Percentiles rank a stretch among this genome's conserved stretches.
Evolutionary conservation across 2,113 vertebrate genomes (phyloP).

Genomic region (Oryzias melastigma): DNA sequence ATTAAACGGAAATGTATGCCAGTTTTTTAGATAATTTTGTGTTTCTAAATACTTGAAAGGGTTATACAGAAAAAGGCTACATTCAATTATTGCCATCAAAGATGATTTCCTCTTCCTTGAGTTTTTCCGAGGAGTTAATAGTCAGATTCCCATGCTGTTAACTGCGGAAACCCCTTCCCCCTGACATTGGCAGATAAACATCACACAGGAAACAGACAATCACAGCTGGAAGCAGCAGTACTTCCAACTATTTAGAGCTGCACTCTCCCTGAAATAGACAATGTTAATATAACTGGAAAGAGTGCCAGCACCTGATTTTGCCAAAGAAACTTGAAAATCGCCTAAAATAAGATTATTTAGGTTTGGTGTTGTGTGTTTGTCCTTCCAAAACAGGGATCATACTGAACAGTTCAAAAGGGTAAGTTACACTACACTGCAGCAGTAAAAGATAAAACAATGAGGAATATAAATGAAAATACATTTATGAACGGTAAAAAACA

Average conservation of each 20-base stretch:
- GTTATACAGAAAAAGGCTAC: no score
- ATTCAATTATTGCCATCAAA: no score
- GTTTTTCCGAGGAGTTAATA: slow-evolving; percentile 26
- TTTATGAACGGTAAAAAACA: no score
- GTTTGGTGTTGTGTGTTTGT: background rate
- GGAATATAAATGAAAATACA: no score
- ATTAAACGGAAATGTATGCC: no score
- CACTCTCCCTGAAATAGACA: slow-evolving; percentile 47
- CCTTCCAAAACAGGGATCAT: no score
- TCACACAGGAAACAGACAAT: slow-evolving; percentile 67
- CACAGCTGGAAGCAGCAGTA: slow-evolving; percentile 40
- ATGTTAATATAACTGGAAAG: slow-evolving; percentile 38
- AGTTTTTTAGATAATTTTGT: no score
- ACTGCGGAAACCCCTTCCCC: slow-evolving; percentile 50
- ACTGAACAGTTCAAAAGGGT: background rate
- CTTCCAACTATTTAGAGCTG: background rate
- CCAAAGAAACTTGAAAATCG: slow-evolving; percentile 25
- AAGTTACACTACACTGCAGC: background rate
- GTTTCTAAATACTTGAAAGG: no score
- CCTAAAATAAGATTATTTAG: slow-evolving; percentile 18
- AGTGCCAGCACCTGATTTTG: slow-evolving; percentile 6
- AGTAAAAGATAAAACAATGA: no score
- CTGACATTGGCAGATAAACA: slow-evolving; percentile 65
- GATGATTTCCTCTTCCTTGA: background rate
- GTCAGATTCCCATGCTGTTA: slow-evolving; percentile 44